phyloP scores from a whole-genome alignment of 2,113 vertebrate genomes.

The Phasianus colchicus region DNA sequence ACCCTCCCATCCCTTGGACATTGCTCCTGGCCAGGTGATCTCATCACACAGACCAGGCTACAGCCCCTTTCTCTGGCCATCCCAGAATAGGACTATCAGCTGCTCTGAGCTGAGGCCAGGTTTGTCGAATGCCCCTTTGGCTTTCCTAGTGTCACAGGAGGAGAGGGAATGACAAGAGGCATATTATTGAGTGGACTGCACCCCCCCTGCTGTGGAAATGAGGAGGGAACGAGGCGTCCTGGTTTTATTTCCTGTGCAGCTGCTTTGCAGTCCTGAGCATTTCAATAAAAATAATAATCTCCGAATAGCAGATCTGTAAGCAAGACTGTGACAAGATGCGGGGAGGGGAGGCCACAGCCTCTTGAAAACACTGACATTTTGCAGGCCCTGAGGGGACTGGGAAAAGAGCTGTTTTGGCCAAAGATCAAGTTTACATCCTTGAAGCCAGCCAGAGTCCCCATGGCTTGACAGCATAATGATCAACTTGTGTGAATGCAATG shows the following conservation, averaged over 20 bases:
- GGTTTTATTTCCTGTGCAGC: slow-evolving; percentile 67
- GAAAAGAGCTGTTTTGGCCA: slow-evolving; percentile 17
- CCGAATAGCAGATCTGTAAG: slow-evolving; percentile 40
- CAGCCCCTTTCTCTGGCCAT: not conserved
- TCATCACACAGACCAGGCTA: not conserved
- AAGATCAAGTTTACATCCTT: not conserved
- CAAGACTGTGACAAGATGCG: not conserved
- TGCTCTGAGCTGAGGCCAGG: not conserved
- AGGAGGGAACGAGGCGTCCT: not conserved
- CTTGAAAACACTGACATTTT: slow-evolving; percentile 49
- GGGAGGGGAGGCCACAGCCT: slow-evolving; percentile 15
- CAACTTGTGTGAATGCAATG: not conserved
- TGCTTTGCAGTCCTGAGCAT: not conserved
- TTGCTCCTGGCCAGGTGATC: not conserved
- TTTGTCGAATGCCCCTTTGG: not conserved
- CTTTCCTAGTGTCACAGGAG: not conserved
- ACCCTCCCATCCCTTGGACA: not conserved
- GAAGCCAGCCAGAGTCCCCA: slow-evolving; percentile 23
- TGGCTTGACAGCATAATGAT: slow-evolving; percentile 9
- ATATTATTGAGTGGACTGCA: not conserved
- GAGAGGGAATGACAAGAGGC: not conserved
- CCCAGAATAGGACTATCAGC: not conserved
- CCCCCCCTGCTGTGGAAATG: not conserved
- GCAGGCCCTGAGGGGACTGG: slow-evolving; percentile 6
- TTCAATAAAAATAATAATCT: slow-evolving; percentile 58